Evolutionary conservation across 2,797 vertebrate genomes (phyloP), one percentile per base, ranked within the genome.

Genomic region (Eutrigla gurnardus): DNA sequence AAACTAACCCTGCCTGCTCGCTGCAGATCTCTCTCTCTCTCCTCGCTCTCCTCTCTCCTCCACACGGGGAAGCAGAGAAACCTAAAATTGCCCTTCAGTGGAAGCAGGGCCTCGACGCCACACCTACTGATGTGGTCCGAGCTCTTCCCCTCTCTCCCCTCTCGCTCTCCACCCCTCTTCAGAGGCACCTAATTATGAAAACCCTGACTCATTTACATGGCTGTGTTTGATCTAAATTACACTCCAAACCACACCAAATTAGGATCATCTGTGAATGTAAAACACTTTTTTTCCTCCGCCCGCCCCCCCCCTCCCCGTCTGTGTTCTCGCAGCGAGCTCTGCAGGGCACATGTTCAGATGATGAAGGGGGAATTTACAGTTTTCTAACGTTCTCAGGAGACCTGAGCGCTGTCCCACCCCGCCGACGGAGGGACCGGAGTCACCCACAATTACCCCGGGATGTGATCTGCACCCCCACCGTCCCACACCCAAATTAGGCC

Each of bases 231-330:
- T 99, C 97, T 98, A 98, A 98, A 99, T 98, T 98, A 96, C 96
- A 97, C 96, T 97, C 97, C 95, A 97, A 98, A 99, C 97, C 97
- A 94, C 96, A 98, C 96, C 96, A 98, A 99, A 99, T 98, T 97
- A 97, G 95, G 96, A 97, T 98, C 97, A 98, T 98, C 97, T 97
- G 96, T 96, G 97, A 97, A 97, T 96, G 95, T 89, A 89, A 97
- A 96, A 96, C 96, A 96, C 96, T 97, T 88, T 88, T 90, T 89
- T 80, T 71, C 63, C 59, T 64, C n/a, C 40, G 40, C 59, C 55
- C 46, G 42, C 50, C 17, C 36, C 13, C 49, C 95, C 8, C 17
- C 62, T 43, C 33, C 65, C 92, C 89, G 90, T 91, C 93, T 86
- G 93, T 95, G 93, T 95, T 93, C 95, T 94, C 87, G 92, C 94